A percentile compares a stretch with the other conserved stretches of the same genome.
These are phyloP conservation scores for Neocrepidodera transversa DNA, from an alignment of 2,888 invertebrate genomes.

Conservation along the genomic window DNA sequence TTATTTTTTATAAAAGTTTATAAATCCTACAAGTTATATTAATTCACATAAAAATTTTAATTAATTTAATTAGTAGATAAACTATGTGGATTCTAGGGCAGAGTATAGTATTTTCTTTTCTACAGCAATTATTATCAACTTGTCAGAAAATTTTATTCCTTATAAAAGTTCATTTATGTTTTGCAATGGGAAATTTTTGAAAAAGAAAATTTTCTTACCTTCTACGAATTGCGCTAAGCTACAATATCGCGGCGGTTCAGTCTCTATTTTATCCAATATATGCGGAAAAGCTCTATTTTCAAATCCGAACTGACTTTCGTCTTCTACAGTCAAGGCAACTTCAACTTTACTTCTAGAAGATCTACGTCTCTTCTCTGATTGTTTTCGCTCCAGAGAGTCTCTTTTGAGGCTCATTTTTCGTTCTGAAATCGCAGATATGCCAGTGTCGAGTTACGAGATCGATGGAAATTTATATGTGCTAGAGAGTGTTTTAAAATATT, in stretches of 20 bases:
- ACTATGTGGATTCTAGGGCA: too few species aligned
- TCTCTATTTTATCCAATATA: conserved; percentile 56
- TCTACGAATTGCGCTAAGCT: conserved; percentile 84
- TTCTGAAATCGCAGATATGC: conserved; percentile 55
- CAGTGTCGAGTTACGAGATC: neutral
- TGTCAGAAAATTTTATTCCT: too few species aligned
- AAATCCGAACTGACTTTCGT: conserved; percentile 72
- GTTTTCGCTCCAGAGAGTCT: conserved; percentile 57
- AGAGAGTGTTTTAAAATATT: neutral
- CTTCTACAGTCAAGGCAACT: conserved; percentile 56
- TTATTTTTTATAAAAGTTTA: too few species aligned
- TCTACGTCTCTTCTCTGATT: conserved; percentile 42
- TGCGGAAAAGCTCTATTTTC: conserved; percentile 72
- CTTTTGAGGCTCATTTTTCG: conserved; percentile 66
- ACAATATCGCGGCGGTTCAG: conserved; percentile 72
- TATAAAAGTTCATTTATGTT: too few species aligned
- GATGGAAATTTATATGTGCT: neutral
- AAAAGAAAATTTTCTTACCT: too few species aligned
- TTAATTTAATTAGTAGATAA: too few species aligned
- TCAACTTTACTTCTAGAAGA: conserved; percentile 47
- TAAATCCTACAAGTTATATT: too few species aligned
- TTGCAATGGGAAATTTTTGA: too few species aligned
- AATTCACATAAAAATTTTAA: too few species aligned
- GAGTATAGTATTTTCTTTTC: too few species aligned
- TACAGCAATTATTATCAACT: too few species aligned